Percentiles rank a stretch among this genome's conserved stretches.
Evolutionary conservation across 1,140 invertebrate species (phyloP).

Genomic region (Dinothrombium tinctorium): DNA sequence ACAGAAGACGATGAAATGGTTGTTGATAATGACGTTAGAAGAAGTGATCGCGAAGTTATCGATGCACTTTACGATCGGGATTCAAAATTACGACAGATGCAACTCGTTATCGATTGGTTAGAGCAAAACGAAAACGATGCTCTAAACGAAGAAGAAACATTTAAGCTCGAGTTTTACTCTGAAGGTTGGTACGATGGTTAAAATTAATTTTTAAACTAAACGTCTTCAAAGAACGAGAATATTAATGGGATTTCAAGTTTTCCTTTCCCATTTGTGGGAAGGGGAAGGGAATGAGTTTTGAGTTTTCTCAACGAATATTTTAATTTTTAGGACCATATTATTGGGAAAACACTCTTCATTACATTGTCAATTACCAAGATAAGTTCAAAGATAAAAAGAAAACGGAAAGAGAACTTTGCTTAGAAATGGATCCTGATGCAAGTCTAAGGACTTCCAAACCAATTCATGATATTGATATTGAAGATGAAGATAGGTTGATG

Average conservation of each 20-base stretch:
- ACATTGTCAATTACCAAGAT: neutral
- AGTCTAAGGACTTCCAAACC: slow-evolving; percentile 39
- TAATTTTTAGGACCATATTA: slow-evolving; percentile 4
- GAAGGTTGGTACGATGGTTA: too few species aligned
- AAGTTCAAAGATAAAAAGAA: neutral
- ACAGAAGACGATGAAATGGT: slow-evolving; percentile 24
- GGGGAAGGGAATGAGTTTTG: too few species aligned
- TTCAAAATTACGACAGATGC: slow-evolving; percentile 39
- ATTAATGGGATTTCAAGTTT: too few species aligned
- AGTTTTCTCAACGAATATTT: neutral
- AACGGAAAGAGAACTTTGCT: slow-evolving; percentile 1
- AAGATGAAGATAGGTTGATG: slow-evolving; percentile 55
- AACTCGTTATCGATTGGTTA: slow-evolving; percentile 74
- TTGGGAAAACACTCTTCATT: slow-evolving; percentile 14
- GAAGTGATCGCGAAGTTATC: slow-evolving; percentile 36
- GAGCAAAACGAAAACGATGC: slow-evolving; percentile 50
- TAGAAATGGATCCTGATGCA: slow-evolving; percentile 76
- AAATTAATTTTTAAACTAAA: neutral
- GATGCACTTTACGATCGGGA: slow-evolving; percentile 35
- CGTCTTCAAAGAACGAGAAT: too few species aligned
- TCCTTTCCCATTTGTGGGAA: too few species aligned
- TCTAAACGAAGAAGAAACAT: slow-evolving; percentile 22
- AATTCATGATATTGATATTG: slow-evolving; percentile 60
- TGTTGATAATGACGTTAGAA: slow-evolving; percentile 20
- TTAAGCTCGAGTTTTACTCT: slow-evolving; percentile 36